phyloP scores from a whole-genome alignment of 1,140 invertebrate species.

The Nasonia longicornis region DNA sequence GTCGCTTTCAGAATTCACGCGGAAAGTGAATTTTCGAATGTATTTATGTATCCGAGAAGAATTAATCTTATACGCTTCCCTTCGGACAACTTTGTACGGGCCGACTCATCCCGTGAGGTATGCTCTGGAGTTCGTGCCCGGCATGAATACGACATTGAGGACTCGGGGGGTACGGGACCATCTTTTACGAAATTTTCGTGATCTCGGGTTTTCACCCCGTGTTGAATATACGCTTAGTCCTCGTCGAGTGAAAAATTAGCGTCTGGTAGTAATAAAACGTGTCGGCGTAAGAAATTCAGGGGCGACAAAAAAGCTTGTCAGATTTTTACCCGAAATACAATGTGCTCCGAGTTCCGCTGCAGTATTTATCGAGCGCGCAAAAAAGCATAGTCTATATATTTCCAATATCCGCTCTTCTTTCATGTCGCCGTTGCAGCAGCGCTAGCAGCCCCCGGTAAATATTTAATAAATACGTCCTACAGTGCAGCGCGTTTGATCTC shows the following conservation, averaged over 20 bases:
- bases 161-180: not conserved
- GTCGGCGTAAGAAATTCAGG: too few relatives aligned
- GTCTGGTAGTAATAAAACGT: too few relatives aligned
- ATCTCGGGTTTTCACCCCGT: not conserved
- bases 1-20: not conserved
- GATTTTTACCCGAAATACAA: too few relatives aligned
- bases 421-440: not conserved
- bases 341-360: not conserved
- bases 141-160: conserved; percentile 4
- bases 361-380: not conserved
- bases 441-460: not conserved
- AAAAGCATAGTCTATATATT: not conserved
- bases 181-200: not conserved
- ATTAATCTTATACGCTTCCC: not conserved
- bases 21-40: not conserved
- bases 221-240: not conserved
- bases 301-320: too few relatives aligned
- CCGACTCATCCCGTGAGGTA: not conserved
- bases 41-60: not conserved
- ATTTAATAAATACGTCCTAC: not conserved
- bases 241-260: not conserved
- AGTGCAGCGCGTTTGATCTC: not conserved
- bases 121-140: not conserved
- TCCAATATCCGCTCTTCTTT: not conserved
- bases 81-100: not conserved